Conservation (phyloP, 2,797 vertebrate species). For the Epinephelus coioides region DNA sequence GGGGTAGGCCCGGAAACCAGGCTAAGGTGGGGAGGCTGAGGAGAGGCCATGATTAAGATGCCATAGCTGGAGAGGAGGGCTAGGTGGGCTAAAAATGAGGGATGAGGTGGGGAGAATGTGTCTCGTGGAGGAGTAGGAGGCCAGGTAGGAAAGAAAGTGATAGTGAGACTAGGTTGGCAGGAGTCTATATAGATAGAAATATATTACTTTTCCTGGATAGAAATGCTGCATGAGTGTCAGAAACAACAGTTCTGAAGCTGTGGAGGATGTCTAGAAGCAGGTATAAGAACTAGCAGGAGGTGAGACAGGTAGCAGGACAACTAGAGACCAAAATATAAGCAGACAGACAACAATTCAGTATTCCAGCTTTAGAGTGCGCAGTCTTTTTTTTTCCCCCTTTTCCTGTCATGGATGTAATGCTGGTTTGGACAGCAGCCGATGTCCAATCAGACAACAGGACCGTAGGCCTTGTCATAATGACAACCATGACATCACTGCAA, state of each 20-base stretch:
- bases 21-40: constrained; percentile 33
- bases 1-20: background rate
- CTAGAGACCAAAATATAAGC: background rate
- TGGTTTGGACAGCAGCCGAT: constrained; percentile 51
- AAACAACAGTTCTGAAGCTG: background rate
- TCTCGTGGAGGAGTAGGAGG: background rate
- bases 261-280: background rate
- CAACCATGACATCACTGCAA: constrained; percentile 77
- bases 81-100: background rate
- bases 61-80: constrained; percentile 15
- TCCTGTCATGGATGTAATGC: constrained; percentile 65
- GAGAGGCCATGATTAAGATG: constrained; percentile 27
- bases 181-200: background rate
- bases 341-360: constrained; percentile 6
- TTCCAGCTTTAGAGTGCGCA: constrained; percentile 1
- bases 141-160: constrained; percentile 6
- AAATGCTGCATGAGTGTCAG: background rate
- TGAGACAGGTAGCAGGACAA: constrained; percentile 10
- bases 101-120: background rate
- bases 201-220: background rate
- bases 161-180: background rate
- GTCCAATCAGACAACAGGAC: constrained; percentile 83
- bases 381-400: constrained; percentile 48
- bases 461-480: constrained; percentile 75
- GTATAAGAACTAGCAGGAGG: background rate